phyloP scores from a whole-genome alignment of 1,140 invertebrate genomes.

The Papilio aristodemus region DNA sequence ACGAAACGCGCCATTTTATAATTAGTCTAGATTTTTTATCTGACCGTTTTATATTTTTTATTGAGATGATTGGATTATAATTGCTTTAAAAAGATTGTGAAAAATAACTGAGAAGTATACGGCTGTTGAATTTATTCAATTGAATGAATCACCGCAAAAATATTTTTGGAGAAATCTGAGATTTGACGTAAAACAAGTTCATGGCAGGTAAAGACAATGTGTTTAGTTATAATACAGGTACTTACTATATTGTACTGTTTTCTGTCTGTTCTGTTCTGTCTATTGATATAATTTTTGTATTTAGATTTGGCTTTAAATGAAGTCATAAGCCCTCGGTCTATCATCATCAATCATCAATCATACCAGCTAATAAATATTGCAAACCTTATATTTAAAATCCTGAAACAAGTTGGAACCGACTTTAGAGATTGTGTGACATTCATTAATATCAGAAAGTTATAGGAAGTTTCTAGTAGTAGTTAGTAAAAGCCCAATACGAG shows the following conservation, averaged over 20 bases:
- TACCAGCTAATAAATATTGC: too few relatives aligned
- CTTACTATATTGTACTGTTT: too few relatives aligned
- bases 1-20: conserved; percentile 30
- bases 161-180: conserved; percentile 12
- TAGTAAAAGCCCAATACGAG: not conserved
- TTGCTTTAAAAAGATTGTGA: conserved; percentile 19
- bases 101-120: conserved; percentile 20
- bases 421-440: too few relatives aligned
- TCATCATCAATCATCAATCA: too few relatives aligned
- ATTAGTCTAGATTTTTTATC: conserved; percentile 34
- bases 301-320: too few relatives aligned
- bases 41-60: conserved; percentile 31
- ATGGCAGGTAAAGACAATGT: not conserved
- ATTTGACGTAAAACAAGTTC: conserved; percentile 9
- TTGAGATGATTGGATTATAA: conserved; percentile 32
- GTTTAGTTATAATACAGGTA: not conserved
- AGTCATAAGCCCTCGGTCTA: too few relatives aligned
- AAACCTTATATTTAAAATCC: too few relatives aligned
- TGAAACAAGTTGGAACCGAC: too few relatives aligned
- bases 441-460: too few relatives aligned
- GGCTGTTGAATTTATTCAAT: conserved; percentile 10
- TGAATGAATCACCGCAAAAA: conserved; percentile 13
- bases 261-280: too few relatives aligned
- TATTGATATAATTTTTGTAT: too few relatives aligned
- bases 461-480: too few relatives aligned